Conservation (phyloP, 2,113 vertebrate species). For the Miniopterus natalensis region DNA sequence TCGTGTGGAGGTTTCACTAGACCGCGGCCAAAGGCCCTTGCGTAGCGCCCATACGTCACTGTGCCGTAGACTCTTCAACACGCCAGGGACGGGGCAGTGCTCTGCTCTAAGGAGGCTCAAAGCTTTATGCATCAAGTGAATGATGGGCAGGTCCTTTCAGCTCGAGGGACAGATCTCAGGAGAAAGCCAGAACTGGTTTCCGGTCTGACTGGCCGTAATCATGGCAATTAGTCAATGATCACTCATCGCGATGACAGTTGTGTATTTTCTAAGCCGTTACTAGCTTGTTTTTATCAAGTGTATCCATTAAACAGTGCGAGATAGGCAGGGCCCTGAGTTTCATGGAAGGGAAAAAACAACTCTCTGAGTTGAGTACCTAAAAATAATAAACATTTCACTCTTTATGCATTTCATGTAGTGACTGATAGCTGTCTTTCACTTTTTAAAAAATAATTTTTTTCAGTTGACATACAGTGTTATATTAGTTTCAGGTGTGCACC, state of each 20-base stretch:
- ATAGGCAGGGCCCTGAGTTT: neutral
- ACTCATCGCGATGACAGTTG: neutral
- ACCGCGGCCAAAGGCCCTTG: neutral
- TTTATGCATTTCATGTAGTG: neutral
- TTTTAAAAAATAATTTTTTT: neutral
- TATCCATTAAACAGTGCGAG: neutral
- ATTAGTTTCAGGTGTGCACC: neutral
- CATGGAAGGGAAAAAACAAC: neutral
- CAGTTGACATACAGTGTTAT: neutral
- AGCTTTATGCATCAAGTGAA: neutral
- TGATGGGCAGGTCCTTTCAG: neutral
- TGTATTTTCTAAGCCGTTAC: neutral
- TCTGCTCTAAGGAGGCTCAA: neutral
- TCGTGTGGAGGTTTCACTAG: neutral
- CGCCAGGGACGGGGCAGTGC: neutral
- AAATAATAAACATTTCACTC: conserved; percentile 13
- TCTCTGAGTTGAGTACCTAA: neutral
- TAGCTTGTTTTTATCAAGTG: neutral
- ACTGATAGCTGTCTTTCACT: neutral
- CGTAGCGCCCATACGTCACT: neutral
- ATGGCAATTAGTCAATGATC: neutral
- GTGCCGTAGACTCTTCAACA: neutral
- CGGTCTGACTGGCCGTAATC: neutral
- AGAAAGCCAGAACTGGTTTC: neutral
- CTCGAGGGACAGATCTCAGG: neutral